These are phyloP conservation scores for Rynchops niger DNA, from an alignment of 2,113 vertebrate genomes.

Conservation along the genomic window DNA sequence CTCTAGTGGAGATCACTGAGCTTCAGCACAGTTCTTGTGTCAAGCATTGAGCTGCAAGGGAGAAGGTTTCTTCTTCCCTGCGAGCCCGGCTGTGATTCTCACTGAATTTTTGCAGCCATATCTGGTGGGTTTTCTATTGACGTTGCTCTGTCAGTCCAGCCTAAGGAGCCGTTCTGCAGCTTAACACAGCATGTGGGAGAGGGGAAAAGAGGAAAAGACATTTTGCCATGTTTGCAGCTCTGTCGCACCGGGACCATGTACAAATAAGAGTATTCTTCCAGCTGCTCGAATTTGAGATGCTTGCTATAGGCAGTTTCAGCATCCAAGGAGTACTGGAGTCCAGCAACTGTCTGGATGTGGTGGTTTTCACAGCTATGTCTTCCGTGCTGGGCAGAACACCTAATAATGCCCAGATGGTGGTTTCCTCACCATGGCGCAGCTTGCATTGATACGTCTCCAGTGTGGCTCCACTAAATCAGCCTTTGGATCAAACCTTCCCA, in stretches of 20 bases:
- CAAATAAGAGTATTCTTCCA: not conserved
- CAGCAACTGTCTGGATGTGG: not conserved
- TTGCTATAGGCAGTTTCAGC: not conserved
- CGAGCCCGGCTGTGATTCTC: not conserved
- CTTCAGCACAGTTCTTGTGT: not conserved
- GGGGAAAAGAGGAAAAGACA: not conserved
- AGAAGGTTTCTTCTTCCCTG: not conserved
- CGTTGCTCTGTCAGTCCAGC: not conserved
- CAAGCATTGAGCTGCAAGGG: not conserved
- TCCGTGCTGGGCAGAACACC: not conserved
- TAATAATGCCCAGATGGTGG: not conserved
- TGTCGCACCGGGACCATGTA: not conserved
- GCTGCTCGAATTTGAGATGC: not conserved
- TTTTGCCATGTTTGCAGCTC: not conserved
- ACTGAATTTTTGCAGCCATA: not conserved
- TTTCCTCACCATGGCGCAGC: not conserved
- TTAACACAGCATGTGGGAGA: not conserved
- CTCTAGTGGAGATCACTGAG: not conserved
- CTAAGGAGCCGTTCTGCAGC: not conserved
- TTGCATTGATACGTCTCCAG: not conserved
- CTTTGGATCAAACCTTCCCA: not conserved
- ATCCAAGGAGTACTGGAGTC: not conserved
- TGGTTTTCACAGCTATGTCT: not conserved
- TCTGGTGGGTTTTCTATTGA: not conserved
- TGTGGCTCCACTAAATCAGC: not conserved